Evolutionary conservation across 2,797 vertebrate species (phyloP).

Genomic region (Hydrocynus forskahlii): DNA sequence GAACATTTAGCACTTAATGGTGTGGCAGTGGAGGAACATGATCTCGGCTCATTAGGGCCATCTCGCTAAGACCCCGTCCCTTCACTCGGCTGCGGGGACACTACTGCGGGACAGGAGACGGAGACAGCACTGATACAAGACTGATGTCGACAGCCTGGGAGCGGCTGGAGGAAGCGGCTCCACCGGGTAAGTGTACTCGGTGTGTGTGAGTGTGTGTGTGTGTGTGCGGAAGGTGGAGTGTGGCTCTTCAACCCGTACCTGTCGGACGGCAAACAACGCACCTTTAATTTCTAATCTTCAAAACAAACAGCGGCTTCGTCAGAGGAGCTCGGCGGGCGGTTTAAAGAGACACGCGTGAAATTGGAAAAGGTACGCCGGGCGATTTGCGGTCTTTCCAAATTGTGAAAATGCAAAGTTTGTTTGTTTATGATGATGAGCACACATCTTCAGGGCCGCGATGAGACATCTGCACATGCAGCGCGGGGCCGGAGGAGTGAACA

Average conservation of each 20-base stretch:
- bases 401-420: constrained; percentile 15
- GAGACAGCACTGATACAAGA: constrained; percentile 27
- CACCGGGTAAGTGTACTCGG: constrained; percentile 35
- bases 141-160: constrained; percentile 26
- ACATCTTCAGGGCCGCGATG: background rate
- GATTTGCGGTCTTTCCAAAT: background rate
- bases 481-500: too few relatives aligned
- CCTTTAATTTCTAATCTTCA: background rate
- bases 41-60: constrained; percentile 83
- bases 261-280: background rate
- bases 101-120: background rate
- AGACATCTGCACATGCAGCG: background rate
- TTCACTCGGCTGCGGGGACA: constrained; percentile 36
- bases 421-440: background rate
- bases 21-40: constrained; percentile 80
- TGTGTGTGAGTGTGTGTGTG: too few relatives aligned
- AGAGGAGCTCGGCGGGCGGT: background rate
- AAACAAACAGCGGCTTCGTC: constrained; percentile 15
- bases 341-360: constrained; percentile 4
- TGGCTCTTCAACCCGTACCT: background rate
- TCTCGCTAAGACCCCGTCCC: constrained; percentile 77
- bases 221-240: background rate
- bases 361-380: background rate
- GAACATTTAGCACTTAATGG: constrained; percentile 89
- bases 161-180: constrained; percentile 11